Conservation (phyloP, 2,888 invertebrate genomes). For the Xestoiulus laeticollis region DNA sequence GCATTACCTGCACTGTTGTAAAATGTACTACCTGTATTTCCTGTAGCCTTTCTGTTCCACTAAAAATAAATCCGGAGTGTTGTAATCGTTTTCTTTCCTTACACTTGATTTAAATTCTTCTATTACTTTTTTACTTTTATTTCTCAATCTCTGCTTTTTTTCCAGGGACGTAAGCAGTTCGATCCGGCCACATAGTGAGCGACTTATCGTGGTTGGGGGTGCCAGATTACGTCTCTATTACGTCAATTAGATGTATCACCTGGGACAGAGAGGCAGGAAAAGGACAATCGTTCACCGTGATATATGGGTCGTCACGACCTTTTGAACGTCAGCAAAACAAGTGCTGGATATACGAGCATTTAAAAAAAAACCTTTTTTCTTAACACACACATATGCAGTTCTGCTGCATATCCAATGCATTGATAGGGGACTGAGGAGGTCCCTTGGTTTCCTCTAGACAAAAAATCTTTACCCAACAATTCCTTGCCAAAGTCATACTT, state of each 20-base stretch:
- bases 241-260: constrained; percentile 49
- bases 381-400: background rate
- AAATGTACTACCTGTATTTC: too few species aligned
- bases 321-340: constrained; percentile 23
- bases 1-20: too few species aligned
- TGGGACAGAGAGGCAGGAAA: constrained; percentile 44
- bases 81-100: constrained; percentile 16
- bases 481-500: constrained; percentile 15
- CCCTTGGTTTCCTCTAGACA: background rate
- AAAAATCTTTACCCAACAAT: background rate
- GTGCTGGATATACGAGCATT: constrained; percentile 39
- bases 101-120: constrained; percentile 16
- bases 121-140: constrained; percentile 30
- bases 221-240: constrained; percentile 48
- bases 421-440: constrained; percentile 8
- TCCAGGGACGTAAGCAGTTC: background rate
- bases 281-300: constrained; percentile 46
- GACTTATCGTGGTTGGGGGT: constrained; percentile 14
- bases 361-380: background rate
- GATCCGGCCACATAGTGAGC: constrained; percentile 31
- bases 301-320: constrained; percentile 36
- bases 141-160: background rate
- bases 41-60: background rate
- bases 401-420: background rate
- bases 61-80: background rate